phyloP scores from a whole-genome alignment of 2,113 vertebrate genomes.

The Menura novaehollandiae region DNA sequence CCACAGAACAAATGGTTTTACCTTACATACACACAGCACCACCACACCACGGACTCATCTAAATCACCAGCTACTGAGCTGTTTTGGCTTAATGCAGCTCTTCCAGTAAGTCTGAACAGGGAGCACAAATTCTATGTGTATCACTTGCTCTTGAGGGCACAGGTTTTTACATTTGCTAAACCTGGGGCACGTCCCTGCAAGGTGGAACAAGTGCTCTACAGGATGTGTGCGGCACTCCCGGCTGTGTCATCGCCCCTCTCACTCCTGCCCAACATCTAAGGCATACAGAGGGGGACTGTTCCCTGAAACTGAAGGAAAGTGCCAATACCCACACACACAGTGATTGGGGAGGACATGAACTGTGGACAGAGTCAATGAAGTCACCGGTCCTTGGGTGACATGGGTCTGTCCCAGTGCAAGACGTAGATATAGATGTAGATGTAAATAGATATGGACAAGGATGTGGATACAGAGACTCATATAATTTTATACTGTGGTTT shows the following conservation, averaged over 20 bases:
- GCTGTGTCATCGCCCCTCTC: accelerated
- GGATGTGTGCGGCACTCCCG: too few species aligned
- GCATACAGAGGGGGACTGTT: not conserved
- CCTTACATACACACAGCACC: not conserved
- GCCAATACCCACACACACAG: not conserved
- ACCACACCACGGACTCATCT: not conserved
- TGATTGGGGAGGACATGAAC: not conserved
- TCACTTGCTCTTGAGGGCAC: not conserved
- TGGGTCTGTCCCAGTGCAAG: not conserved
- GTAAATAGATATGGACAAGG: not conserved
- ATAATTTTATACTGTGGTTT: accelerated
- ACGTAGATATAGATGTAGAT: accelerated
- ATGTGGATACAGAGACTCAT: too few species aligned
- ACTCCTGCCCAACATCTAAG: not conserved
- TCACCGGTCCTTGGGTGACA: accelerated
- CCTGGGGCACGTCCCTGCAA: not conserved
- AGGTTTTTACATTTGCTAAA: not conserved
- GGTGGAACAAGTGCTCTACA: not conserved
- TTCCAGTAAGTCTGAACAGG: not conserved
- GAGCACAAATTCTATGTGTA: not conserved
- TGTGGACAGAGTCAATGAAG: not conserved
- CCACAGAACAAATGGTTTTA: constrained; percentile 1
- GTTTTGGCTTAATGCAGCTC: not conserved
- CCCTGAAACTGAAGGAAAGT: not conserved
- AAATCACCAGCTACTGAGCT: not conserved